Percentiles rank a stretch among this genome's conserved stretches.
phyloP scores from a whole-genome alignment of 1,140 invertebrate species.

The Lamellibrachia luymesi region DNA sequence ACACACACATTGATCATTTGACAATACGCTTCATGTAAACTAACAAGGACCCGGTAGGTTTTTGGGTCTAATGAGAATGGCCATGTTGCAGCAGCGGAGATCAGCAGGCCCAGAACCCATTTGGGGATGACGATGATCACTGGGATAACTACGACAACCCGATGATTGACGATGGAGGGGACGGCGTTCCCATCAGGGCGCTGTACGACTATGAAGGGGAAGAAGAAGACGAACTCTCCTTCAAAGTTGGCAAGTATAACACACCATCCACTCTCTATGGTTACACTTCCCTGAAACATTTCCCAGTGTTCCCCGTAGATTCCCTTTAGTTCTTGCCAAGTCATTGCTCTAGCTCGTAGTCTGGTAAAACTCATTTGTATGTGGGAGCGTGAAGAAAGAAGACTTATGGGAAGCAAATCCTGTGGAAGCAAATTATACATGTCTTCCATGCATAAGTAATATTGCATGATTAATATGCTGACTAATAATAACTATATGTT shows the following conservation, averaged over 20 bases:
- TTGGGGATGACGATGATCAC: slow-evolving; percentile 12
- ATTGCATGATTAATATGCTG: too few species aligned
- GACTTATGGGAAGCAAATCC: too few species aligned
- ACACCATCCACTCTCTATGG: background rate
- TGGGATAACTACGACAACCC: slow-evolving; percentile 11
- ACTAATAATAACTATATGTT: too few species aligned
- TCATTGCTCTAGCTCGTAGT: too few species aligned
- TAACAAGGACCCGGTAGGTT: background rate
- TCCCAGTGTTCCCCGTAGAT: too few species aligned
- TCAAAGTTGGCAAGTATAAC: slow-evolving; percentile 79
- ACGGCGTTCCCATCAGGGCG: slow-evolving; percentile 61
- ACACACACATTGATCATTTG: too few species aligned
- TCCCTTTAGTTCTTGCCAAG: too few species aligned
- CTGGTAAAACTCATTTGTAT: too few species aligned
- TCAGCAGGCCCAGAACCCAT: background rate
- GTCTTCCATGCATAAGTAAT: too few species aligned
- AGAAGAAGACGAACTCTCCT: slow-evolving; percentile 93
- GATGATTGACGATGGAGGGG: background rate
- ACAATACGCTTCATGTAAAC: background rate
- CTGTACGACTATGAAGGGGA: slow-evolving; percentile 95
- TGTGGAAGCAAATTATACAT: too few species aligned
- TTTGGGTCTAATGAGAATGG: background rate
- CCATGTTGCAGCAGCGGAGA: background rate
- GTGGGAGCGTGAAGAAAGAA: too few species aligned
- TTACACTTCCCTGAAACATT: too few species aligned